Evolutionary conservation across 1,140 invertebrate genomes (phyloP).

Genomic region (Cataglyphis hispanica): DNA sequence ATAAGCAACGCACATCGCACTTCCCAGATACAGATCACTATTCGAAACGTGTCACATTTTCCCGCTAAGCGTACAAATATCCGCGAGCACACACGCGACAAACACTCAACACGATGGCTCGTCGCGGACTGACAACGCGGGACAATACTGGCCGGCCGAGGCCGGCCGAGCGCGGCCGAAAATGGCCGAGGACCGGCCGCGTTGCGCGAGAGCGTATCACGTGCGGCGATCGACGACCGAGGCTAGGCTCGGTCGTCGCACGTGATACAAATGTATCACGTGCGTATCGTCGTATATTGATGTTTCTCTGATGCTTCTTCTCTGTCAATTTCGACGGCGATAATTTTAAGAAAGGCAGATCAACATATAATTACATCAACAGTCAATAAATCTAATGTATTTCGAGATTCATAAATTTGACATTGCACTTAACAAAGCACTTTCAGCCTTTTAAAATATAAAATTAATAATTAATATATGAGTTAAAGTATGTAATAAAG

Average conservation of each 20-base stretch:
- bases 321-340: conserved; percentile 56
- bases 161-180: conserved; percentile 76
- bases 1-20: conserved; percentile 17
- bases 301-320: conserved; percentile 57
- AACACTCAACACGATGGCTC: conserved; percentile 76
- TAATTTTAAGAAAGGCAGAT: background rate
- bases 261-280: no score
- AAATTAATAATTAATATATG: no score
- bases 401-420: no score
- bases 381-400: no score
- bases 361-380: no score
- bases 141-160: conserved; percentile 76
- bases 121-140: conserved; percentile 82
- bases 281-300: conserved; percentile 56
- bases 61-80: conserved; percentile 52
- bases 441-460: no score
- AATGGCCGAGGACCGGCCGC: conserved; percentile 73
- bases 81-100: conserved; percentile 54
- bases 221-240: conserved; percentile 71
- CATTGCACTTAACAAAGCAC: no score
- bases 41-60: conserved; percentile 68
- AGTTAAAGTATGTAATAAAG: no score
- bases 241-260: conserved; percentile 26
- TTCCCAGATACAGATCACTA: background rate
- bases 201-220: conserved; percentile 63